Evolutionary conservation across 2,888 invertebrate species (phyloP).

Genomic region (Nomada ruficornis): DNA sequence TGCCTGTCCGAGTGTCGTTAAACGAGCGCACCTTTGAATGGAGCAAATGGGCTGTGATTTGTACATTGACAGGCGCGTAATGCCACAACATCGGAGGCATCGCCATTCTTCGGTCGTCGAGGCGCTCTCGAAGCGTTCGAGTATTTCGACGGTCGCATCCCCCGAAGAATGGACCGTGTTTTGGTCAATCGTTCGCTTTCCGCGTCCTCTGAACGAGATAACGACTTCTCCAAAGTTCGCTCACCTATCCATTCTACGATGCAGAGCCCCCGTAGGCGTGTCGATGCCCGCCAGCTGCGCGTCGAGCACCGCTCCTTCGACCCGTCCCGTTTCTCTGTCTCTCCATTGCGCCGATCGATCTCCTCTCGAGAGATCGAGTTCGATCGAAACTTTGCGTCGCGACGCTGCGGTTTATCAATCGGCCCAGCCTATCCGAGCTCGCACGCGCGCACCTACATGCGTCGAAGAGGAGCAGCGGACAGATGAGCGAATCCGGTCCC

Average conservation of each 20-base stretch:
- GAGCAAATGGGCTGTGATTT: slow-evolving; percentile 83
- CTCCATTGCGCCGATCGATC: background rate
- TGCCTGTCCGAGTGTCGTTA: slow-evolving; percentile 77
- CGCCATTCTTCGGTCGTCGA: slow-evolving; percentile 48
- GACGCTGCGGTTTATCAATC: background rate
- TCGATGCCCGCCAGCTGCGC: slow-evolving; percentile 66
- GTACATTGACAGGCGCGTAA: slow-evolving; percentile 79
- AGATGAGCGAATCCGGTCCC: background rate
- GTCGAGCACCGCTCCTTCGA: slow-evolving; percentile 18
- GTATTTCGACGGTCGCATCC: slow-evolving; percentile 32
- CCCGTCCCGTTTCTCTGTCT: background rate
- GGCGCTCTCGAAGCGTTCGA: slow-evolving; percentile 33
- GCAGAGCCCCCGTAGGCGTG: slow-evolving; percentile 65
- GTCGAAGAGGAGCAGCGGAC: background rate
- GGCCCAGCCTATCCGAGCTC: no score
- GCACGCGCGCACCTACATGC: no score
- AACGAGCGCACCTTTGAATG: slow-evolving; percentile 79
- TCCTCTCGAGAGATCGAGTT: background rate
- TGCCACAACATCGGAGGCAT: slow-evolving; percentile 74
- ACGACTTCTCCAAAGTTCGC: slow-evolving; percentile 72
- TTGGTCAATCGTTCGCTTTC: slow-evolving; percentile 72
- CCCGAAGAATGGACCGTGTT: slow-evolving; percentile 78
- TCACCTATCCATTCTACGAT: slow-evolving; percentile 57
- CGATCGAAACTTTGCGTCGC: background rate
- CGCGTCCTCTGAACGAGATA: slow-evolving; percentile 70